These are phyloP conservation scores for Camponotus floridanus DNA, from an alignment of 1,140 invertebrate species.

Conservation along the genomic window DNA sequence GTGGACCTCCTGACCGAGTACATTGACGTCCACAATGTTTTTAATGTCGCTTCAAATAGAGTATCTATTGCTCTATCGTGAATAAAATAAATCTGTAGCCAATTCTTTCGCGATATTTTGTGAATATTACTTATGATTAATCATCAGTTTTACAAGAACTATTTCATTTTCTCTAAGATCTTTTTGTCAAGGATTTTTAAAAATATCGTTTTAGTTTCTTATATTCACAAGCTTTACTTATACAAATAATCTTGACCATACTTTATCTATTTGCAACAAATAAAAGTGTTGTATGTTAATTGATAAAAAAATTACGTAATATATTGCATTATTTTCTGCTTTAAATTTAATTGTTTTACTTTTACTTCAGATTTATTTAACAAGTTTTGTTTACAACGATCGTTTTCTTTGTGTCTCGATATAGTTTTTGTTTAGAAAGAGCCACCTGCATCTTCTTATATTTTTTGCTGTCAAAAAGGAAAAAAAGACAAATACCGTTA, in stretches of 20 bases:
- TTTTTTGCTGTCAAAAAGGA: constrained; percentile 34
- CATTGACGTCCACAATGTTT: constrained; percentile 23
- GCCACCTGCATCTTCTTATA: constrained; percentile 27
- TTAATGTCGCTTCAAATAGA: constrained; percentile 26
- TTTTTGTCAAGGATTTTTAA: neutral
- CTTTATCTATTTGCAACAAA: neutral
- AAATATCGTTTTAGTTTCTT: neutral
- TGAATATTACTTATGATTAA: neutral
- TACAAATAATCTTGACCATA: constrained; percentile 1
- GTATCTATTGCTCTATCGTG: constrained; percentile 20
- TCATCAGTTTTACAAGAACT: neutral
- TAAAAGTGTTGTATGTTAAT: neutral
- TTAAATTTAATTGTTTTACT: neutral
- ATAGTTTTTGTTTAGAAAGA: constrained; percentile 1
- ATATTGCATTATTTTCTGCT: neutral
- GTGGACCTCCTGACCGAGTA: constrained; percentile 62
- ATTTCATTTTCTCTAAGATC: neutral
- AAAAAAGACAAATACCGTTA: constrained; percentile 62
- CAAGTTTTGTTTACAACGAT: neutral
- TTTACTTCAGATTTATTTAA: neutral
- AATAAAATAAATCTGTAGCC: neutral
- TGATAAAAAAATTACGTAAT: neutral
- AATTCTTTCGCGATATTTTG: constrained; percentile 26
- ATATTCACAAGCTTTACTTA: neutral
- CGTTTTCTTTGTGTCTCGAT: neutral